Percentiles rank a stretch among this genome's conserved stretches.
Evolutionary conservation across 30 jellyfish, hydroid and myxozoan species (phyloP).

Genomic region (Chrysaora quinquecirrha): DNA sequence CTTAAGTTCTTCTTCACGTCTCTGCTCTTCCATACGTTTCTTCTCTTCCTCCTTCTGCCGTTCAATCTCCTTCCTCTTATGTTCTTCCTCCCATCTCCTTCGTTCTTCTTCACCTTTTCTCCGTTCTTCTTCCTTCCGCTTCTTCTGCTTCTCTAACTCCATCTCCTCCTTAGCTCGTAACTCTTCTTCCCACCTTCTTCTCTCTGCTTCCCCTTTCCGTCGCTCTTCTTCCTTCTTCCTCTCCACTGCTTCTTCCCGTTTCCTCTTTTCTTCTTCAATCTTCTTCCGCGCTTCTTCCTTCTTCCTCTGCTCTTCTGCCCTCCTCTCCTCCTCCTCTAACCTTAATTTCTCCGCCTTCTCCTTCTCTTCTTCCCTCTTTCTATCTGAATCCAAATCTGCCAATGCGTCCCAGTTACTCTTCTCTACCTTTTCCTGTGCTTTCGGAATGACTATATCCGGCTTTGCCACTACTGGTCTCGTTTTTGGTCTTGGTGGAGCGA

Average conservation of each 20-base stretch:
- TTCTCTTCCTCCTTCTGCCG: slow-evolving; percentile 9
- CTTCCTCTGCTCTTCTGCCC: slow-evolving; percentile 22
- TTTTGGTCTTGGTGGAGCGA: slow-evolving; percentile 75
- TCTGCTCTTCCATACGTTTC: slow-evolving; percentile 49
- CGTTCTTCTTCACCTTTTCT: slow-evolving; percentile 53
- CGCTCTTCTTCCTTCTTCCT: slow-evolving; percentile 35
- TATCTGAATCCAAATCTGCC: slow-evolving; percentile 41
- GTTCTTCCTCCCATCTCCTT: slow-evolving; percentile 67
- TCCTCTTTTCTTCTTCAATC: slow-evolving; percentile 23
- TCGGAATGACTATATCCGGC: slow-evolving; percentile 21
- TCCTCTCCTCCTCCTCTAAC: slow-evolving; percentile 11
- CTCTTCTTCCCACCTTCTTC: slow-evolving; percentile 39
- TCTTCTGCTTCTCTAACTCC: slow-evolving; percentile 10
- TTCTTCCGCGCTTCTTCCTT: slow-evolving; percentile 17
- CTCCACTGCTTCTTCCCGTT: slow-evolving; percentile 19
- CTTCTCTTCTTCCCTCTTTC: slow-evolving; percentile 55
- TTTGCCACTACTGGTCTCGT: slow-evolving; percentile 68
- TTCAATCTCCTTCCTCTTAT: slow-evolving; percentile 27
- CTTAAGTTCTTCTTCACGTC: slow-evolving; percentile 20
- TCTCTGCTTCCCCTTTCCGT: slow-evolving; percentile 15
- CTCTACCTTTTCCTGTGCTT: slow-evolving; percentile 4
- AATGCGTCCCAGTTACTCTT: slow-evolving; percentile 52
- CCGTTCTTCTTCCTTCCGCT: slow-evolving; percentile 52
- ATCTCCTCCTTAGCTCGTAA: slow-evolving; percentile 23
- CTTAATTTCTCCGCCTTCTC: slow-evolving; percentile 34